Conservation (phyloP, 2,888 invertebrate species). For the Pantelozetes paolii region DNA sequence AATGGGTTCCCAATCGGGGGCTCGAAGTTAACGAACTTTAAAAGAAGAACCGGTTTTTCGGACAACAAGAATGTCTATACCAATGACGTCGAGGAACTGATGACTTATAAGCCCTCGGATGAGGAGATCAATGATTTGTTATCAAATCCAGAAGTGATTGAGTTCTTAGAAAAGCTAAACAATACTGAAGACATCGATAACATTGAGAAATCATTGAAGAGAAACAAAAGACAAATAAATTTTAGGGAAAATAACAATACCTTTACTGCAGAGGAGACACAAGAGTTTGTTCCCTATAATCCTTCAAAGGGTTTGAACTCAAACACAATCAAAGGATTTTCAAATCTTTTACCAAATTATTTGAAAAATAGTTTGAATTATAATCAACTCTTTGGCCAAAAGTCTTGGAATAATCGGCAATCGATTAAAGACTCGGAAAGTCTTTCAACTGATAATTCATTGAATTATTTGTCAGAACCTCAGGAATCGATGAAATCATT, state of each 20-base stretch:
- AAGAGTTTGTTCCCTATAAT: not conserved
- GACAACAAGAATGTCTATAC: not conserved
- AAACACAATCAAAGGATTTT: not conserved
- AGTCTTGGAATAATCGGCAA: not conserved
- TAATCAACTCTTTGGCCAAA: not conserved
- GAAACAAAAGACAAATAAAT: not conserved
- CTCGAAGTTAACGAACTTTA: not conserved
- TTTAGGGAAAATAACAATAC: not conserved
- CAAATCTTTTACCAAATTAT: not conserved
- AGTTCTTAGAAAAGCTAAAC: not conserved
- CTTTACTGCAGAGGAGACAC: not conserved
- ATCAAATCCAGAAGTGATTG: not conserved
- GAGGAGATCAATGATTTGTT: not conserved
- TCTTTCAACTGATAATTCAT: not conserved
- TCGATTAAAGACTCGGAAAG: not conserved
- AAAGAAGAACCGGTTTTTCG: not conserved
- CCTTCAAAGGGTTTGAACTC: not conserved
- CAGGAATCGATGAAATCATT: not conserved
- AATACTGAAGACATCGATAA: not conserved
- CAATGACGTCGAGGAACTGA: not conserved
- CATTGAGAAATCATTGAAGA: not conserved
- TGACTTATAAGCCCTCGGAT: not conserved
- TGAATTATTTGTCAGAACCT: not conserved
- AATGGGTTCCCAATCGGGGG: constrained; percentile 5
- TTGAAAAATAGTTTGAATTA: not conserved